phyloP scores from a whole-genome alignment of 1,140 invertebrate species.

The Drosophila repletoides region DNA sequence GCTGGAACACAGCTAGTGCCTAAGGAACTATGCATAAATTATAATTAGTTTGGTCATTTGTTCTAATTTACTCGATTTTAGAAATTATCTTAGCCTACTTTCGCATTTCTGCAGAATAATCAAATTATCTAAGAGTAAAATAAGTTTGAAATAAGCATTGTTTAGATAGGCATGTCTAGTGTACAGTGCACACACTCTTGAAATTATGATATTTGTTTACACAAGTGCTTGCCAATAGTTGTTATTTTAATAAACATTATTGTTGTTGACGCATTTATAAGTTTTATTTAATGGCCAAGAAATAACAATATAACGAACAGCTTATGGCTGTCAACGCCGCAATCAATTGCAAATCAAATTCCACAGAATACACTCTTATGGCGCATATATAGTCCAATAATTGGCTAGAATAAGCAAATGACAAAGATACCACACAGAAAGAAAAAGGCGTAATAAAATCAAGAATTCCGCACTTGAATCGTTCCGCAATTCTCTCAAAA shows the following conservation, averaged over 20 bases:
- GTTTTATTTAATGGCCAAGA: slow-evolving; percentile 21
- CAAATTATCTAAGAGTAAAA: too few species aligned
- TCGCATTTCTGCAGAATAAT: too few species aligned
- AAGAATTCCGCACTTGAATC: too few species aligned
- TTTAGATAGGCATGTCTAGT: too few species aligned
- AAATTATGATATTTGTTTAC: neutral
- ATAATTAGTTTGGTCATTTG: too few species aligned
- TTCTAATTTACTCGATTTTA: too few species aligned
- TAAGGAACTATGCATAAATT: too few species aligned
- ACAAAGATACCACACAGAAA: neutral
- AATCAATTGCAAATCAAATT: slow-evolving; percentile 30
- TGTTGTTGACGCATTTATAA: slow-evolving; percentile 28
- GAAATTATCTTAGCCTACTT: too few species aligned
- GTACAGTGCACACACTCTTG: neutral
- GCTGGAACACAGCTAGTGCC: too few species aligned
- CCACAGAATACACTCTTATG: neutral
- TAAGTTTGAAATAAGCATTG: too few species aligned
- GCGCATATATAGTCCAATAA: neutral
- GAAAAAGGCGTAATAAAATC: too few species aligned
- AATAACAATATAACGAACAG: slow-evolving; percentile 23
- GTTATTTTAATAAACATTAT: slow-evolving; percentile 9
- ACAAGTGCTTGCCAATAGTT: slow-evolving; percentile 15
- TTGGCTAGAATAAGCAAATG: neutral
- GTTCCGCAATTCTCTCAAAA: too few species aligned
- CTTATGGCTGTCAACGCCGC: slow-evolving; percentile 24